Evolutionary conservation across 2,113 vertebrate species (phyloP).

Genomic region (Junco hyemalis): DNA sequence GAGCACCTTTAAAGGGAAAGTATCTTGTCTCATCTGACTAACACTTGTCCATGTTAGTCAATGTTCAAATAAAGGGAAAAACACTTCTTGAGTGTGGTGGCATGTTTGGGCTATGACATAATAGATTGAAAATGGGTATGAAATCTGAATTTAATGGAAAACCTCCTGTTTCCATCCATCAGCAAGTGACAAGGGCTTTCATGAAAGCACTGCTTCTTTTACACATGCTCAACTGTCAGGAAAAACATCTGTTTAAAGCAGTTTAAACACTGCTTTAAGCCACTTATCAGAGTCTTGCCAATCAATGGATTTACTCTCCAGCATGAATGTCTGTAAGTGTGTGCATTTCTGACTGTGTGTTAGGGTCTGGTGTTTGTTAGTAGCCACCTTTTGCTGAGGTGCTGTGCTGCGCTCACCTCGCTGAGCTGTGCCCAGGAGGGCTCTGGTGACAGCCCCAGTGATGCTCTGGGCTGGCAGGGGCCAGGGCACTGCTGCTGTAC

Average conservation of each 20-base stretch:
- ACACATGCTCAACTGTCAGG: not conserved
- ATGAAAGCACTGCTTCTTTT: not conserved
- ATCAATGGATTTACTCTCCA: not conserved
- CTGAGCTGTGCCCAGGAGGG: too few species aligned
- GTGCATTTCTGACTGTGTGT: not conserved
- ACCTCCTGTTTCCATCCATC: not conserved
- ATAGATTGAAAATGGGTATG: not conserved
- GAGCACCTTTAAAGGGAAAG: slow-evolving; percentile 14
- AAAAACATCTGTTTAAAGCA: not conserved
- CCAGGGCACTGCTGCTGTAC: not conserved
- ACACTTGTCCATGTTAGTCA: not conserved
- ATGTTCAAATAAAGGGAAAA: not conserved
- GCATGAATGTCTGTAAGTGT: rapidly evolving
- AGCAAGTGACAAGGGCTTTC: not conserved
- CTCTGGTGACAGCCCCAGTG: not conserved
- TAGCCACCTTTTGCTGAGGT: not conserved
- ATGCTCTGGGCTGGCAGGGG: not conserved
- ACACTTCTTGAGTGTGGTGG: not conserved
- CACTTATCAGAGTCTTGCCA: not conserved
- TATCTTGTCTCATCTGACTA: not conserved
- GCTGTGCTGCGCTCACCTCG: rapidly evolving
- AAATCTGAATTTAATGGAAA: not conserved
- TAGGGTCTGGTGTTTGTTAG: not conserved
- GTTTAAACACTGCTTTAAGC: not conserved
- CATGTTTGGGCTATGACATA: not conserved